Evolutionary conservation across 2,888 invertebrate genomes (phyloP), one percentile per base, ranked within the genome.

Genomic region (Trachelus troglodyta): DNA sequence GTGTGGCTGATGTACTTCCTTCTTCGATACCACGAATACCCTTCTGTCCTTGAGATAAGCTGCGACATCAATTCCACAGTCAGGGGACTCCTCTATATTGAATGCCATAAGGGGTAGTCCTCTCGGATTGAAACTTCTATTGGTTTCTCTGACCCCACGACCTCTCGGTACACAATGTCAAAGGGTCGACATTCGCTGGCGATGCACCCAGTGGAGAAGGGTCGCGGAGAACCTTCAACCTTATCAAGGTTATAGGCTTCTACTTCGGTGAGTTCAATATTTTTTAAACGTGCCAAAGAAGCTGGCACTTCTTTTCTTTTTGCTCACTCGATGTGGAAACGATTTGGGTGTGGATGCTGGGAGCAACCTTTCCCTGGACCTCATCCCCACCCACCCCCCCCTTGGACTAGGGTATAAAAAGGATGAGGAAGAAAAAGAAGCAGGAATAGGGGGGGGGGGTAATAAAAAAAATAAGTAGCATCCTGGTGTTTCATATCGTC

Each of bases 401-500:
- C 37, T 4, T 12, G 15, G 37, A 37, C 75, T 77, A 69, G 71
- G 69, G 33, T 76, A 74, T 77, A 76, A 79, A 56, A 69, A 79
- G 79, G 77, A 78, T 74, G 81, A 76, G 68, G 23, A 56, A 78
- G 71, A 73, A 78, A 76, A 75, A 69, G 73, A 34, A 15, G 31
- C 31, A 15, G 37, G 33, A 30, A n/a, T 34, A 69, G 34, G 56
- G 23, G 75, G 74, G 34, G 56, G 23, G 75, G 12, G 12, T 12
- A 40, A 23, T 37, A 69, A 69, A 68, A 40, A 74, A 69, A n/a
- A 69, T 71, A 75, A 40, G 69, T 69, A 30, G 71, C 71, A 71
- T 33, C 71, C 83, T 85, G 81, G 82, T 87, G 86, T 89, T 90
- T 90, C 90, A 90, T 90, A 89, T 89, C 87, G 87, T 83, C 90